phyloP scores from a whole-genome alignment of 2,113 vertebrate genomes.

The Pteruthius melanotis region DNA sequence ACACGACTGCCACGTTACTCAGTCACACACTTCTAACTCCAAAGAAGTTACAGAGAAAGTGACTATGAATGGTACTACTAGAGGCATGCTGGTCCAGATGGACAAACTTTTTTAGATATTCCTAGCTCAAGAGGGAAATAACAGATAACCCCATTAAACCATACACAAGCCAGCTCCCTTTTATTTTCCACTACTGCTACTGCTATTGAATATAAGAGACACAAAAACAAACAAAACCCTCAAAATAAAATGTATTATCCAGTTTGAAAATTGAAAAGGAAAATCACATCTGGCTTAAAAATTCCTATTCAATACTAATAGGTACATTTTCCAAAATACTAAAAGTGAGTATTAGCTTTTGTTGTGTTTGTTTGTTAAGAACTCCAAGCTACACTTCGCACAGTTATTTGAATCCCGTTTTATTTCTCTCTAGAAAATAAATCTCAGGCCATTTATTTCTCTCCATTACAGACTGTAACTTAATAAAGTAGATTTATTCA shows the following conservation, averaged over 20 bases:
- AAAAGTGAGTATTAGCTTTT: neutral
- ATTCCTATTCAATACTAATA: neutral
- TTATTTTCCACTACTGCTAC: neutral
- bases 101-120: neutral
- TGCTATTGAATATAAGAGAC: neutral
- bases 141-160: neutral
- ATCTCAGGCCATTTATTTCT: neutral
- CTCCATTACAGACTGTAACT: neutral
- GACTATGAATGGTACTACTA: neutral
- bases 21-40: neutral
- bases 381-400: neutral
- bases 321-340: neutral
- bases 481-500: neutral
- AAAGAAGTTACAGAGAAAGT: neutral
- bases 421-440: neutral
- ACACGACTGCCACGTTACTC: neutral
- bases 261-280: neutral
- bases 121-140: neutral
- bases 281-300: neutral
- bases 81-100: fast-evolving
- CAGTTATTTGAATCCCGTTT: neutral
- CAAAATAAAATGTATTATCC: neutral
- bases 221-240: neutral
- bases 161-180: neutral
- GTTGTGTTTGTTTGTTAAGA: neutral